Conservation (phyloP, 2,797 vertebrate species). For the Rhynchonycteris naso region DNA sequence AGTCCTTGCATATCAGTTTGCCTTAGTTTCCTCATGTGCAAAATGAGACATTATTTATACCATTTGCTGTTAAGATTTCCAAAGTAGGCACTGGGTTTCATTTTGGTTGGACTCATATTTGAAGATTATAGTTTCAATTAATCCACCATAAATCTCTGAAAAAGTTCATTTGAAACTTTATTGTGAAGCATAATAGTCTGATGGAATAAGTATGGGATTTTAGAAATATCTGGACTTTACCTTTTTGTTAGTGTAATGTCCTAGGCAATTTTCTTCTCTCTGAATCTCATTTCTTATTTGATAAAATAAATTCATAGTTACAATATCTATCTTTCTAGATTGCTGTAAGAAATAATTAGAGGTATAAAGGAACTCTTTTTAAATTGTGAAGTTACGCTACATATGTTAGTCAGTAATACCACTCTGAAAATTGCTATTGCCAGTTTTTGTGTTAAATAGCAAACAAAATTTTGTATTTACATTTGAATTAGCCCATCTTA, state of each 20-base stretch:
- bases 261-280: not conserved
- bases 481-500: not conserved
- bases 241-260: not conserved
- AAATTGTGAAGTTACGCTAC: not conserved
- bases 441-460: not conserved
- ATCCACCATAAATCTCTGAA: not conserved
- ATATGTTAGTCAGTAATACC: not conserved
- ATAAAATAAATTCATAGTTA: conserved; percentile 19
- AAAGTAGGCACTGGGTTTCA: not conserved
- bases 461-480: not conserved
- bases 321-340: not conserved
- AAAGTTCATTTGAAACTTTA: not conserved
- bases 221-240: not conserved
- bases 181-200: not conserved
- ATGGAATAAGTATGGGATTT: not conserved
- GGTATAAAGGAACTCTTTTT: not conserved
- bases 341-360: not conserved
- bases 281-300: not conserved
- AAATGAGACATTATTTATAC: not conserved
- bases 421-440: not conserved
- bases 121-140: not conserved
- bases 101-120: conserved; percentile 10
- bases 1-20: not conserved
- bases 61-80: not conserved
- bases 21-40: not conserved